Conservation (phyloP, 2,113 vertebrate genomes). For the Cryptomyrus ogoouensis region DNA sequence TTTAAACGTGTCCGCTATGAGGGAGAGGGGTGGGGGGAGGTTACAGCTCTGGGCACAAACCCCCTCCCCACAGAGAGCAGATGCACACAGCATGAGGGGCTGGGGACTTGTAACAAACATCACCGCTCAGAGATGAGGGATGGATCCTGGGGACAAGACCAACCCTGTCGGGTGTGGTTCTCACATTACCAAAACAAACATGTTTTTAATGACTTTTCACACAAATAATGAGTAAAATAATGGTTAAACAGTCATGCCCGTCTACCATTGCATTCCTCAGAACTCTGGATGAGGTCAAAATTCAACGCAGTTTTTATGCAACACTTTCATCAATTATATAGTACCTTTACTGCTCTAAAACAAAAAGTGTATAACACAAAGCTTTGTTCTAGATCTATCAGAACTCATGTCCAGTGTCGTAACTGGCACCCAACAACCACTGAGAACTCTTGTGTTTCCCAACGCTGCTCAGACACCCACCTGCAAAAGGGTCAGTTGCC, state of each 20-base stretch:
- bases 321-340: background rate
- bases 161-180: background rate
- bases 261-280: background rate
- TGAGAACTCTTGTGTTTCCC: background rate
- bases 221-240: background rate
- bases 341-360: background rate
- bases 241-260: background rate
- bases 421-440: background rate
- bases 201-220: background rate
- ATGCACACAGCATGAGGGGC: background rate
- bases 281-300: background rate
- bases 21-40: background rate
- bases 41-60: background rate
- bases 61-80: background rate
- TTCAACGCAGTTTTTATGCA: background rate
- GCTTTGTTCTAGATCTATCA: background rate
- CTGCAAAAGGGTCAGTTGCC: slow-evolving; percentile 73
- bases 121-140: background rate
- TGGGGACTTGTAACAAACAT: background rate
- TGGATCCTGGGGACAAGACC: slow-evolving; percentile 4
- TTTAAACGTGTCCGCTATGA: slow-evolving; percentile 66
- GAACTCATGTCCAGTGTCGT: background rate
- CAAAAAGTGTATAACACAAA: background rate
- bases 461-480: slow-evolving; percentile 41
- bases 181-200: background rate